Conservation (phyloP, 2,888 invertebrate genomes). For the Notocelia uddmanniana region DNA sequence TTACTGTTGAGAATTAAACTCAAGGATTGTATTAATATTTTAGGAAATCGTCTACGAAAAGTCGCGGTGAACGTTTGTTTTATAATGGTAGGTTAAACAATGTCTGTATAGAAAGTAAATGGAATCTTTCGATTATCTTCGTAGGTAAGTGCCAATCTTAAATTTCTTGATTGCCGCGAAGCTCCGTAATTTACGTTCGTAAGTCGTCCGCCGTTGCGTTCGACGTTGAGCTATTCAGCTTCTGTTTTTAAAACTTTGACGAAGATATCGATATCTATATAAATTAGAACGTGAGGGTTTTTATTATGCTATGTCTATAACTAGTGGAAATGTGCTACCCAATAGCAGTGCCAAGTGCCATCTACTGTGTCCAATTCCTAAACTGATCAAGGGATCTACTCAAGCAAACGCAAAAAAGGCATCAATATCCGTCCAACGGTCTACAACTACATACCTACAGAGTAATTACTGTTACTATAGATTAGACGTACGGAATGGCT, state of each 20-base stretch:
- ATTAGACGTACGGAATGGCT: no score
- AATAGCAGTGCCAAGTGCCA: no score
- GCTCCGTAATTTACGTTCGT: conserved; percentile 21
- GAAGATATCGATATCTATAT: no score
- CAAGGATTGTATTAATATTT: conserved; percentile 36
- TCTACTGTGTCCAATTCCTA: no score
- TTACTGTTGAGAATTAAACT: conserved; percentile 23
- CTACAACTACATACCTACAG: no score
- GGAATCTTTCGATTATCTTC: conserved; percentile 29
- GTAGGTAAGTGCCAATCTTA: conserved; percentile 20
- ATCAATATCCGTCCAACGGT: no score
- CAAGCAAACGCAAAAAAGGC: no score
- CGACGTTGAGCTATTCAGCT: background rate
- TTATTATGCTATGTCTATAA: no score
- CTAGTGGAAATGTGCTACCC: no score
- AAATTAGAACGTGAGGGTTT: no score
- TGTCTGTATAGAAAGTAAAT: conserved; percentile 34
- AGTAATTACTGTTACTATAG: no score
- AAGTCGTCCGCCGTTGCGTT: conserved; percentile 10
- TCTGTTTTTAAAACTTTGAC: background rate
- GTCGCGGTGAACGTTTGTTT: conserved; percentile 3
- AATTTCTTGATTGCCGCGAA: conserved; percentile 27
- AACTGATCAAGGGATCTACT: no score
- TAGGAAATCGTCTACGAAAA: conserved; percentile 1
- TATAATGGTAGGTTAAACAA: conserved; percentile 18